Base-by-base conservation (phyloP, 2,888 invertebrate genomes). In the Tetranychus piercei region DNA sequence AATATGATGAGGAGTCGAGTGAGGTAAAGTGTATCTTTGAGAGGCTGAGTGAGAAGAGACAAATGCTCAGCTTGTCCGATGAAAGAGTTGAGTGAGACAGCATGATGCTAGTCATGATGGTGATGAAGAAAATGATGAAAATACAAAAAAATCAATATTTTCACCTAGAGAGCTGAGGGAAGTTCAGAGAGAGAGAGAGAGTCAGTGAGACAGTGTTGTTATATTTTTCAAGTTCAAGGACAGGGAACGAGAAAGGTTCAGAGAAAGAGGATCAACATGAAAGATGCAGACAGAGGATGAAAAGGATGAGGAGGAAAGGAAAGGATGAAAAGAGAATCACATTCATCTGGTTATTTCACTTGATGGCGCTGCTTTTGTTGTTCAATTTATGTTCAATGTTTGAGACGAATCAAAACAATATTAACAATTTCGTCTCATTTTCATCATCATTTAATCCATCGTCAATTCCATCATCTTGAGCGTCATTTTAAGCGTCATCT, bases 381-480 rank as follows among this genome's bases (percentile, higher is more conserved):
- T 23, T 69, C 8, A n/a, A n/a, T n/a, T n/a, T n/a, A 69, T 23
- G 20, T 9, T 23, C 69, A 22, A 23, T 23, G n/a, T 23, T 23
- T 22, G 69, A 11, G 22, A 67, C 22, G 67, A 67, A 69, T 69
- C 69, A 69, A n/a, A 69, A 69, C 69, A 69, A 23, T 22, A 11
- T 7, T 11, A 69, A 69, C 20, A 20, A 23, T 20, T 69, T 69
- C 34, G 69, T 20, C 65, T 65, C 69, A 23, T 1, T 69, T 22
- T 22, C 11, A 15, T 55, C 15, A 55, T 55, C 55, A 9, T 6
- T 55, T 55, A 9, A 55, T 55, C 15, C 55, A 55, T 55, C 55
- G 7, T 7, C 55, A 55, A 15, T 2, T 6, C 7, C 5, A 55
- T 55, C 55, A 15, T 55, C 15, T 55, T 34, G 34, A 34, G 34